Conservation (phyloP, 1,140 invertebrate species). For the Thalassaphorura encarpata region DNA sequence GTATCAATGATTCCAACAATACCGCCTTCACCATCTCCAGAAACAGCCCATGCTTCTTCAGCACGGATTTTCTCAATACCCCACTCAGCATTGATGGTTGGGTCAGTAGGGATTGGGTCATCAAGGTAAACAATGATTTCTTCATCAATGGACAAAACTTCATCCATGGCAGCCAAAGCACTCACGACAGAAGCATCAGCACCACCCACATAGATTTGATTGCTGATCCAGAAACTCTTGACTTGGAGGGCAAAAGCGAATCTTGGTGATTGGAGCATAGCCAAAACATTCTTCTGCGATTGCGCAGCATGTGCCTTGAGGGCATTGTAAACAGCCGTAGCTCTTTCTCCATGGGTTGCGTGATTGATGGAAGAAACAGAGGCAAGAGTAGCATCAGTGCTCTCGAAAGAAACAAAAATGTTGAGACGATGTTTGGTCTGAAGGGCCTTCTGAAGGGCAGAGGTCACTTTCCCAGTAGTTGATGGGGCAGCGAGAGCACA, state of each 20-base stretch:
- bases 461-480: not conserved
- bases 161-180: not conserved
- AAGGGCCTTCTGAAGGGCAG: not conserved
- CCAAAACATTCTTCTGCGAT: not conserved
- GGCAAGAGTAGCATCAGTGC: not conserved
- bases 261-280: not conserved
- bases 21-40: not conserved
- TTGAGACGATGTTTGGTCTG: not conserved
- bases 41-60: not conserved
- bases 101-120: not conserved
- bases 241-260: not conserved
- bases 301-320: not conserved
- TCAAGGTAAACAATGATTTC: not conserved
- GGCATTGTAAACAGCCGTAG: not conserved
- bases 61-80: not conserved
- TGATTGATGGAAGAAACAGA: not conserved
- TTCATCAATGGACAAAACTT: not conserved
- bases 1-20: conserved; percentile 1
- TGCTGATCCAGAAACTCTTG: conserved; percentile 6
- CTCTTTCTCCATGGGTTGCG: not conserved
- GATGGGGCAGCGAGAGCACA: not conserved
- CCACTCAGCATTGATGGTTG: not conserved
- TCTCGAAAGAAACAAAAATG: not conserved
- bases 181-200: not conserved
- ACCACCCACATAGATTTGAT: not conserved